phyloP scores from a whole-genome alignment of 2,888 invertebrate species.

The Tenthredo livida region DNA sequence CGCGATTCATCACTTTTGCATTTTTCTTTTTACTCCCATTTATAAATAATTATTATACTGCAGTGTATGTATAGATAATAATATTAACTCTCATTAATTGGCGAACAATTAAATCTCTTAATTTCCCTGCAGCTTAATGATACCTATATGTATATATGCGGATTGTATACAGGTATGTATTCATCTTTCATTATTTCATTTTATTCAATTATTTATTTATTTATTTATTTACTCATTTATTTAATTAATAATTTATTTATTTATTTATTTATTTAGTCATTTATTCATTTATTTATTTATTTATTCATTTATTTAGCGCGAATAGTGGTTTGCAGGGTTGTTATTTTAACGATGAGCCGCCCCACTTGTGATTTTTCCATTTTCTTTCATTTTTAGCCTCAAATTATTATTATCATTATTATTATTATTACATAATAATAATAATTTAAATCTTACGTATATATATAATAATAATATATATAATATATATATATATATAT shows the following conservation, averaged over 20 bases:
- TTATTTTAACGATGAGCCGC: neutral
- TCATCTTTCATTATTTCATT: neutral
- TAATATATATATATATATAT: neutral
- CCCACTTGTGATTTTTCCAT: neutral
- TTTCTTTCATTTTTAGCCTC: neutral
- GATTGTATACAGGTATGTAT: neutral
- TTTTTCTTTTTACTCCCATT: no score
- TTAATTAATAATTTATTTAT: neutral
- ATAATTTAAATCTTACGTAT: neutral
- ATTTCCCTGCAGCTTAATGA: no score
- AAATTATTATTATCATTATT: neutral
- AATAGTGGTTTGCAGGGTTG: neutral
- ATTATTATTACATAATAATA: neutral
- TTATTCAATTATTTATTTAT: neutral
- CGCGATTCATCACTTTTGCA: no score
- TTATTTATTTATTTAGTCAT: neutral
- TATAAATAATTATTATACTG: no score
- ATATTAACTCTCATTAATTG: no score
- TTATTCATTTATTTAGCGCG: neutral
- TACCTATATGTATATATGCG: neutral
- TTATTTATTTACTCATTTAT: neutral
- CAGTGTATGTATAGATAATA: no score
- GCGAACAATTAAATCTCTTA: no score
- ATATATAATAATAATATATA: slow-evolving; percentile 13
- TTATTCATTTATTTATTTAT: neutral